Evolutionary conservation across 2,797 vertebrate genomes (phyloP).

Genomic region (Pristis pectinata): DNA sequence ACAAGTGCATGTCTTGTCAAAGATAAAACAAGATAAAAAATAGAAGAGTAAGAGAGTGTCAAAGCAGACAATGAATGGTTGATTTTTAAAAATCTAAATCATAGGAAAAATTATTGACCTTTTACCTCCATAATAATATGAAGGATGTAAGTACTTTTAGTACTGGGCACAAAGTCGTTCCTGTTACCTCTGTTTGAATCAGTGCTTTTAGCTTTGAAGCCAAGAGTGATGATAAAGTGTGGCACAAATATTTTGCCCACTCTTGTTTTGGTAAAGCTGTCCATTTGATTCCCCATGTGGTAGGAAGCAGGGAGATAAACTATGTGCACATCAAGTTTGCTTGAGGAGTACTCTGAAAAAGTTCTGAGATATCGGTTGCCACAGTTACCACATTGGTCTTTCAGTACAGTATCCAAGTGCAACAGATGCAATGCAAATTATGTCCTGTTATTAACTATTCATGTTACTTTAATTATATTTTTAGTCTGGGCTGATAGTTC

Average conservation of each 20-base stretch:
- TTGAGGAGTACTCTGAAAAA: too few species aligned
- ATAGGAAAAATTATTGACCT: background rate
- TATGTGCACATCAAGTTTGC: background rate
- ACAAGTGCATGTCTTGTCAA: background rate
- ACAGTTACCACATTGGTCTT: background rate
- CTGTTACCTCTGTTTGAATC: background rate
- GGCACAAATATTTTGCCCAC: background rate
- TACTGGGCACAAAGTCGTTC: background rate
- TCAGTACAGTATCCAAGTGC: background rate
- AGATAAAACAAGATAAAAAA: background rate
- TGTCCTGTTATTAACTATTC: background rate
- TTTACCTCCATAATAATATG: background rate
- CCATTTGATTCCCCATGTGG: background rate
- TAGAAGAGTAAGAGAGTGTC: background rate
- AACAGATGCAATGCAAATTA: background rate
- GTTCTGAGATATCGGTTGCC: background rate
- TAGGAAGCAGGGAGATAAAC: background rate
- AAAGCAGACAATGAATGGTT: background rate
- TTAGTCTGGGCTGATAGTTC: background rate
- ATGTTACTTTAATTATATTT: background rate
- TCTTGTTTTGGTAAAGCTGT: background rate
- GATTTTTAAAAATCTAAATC: background rate
- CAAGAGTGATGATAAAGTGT: background rate
- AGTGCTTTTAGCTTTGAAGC: background rate
- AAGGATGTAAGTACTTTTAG: background rate